phyloP scores from a whole-genome alignment of 2,113 vertebrate species.

The Glaucidium brasilianum region DNA sequence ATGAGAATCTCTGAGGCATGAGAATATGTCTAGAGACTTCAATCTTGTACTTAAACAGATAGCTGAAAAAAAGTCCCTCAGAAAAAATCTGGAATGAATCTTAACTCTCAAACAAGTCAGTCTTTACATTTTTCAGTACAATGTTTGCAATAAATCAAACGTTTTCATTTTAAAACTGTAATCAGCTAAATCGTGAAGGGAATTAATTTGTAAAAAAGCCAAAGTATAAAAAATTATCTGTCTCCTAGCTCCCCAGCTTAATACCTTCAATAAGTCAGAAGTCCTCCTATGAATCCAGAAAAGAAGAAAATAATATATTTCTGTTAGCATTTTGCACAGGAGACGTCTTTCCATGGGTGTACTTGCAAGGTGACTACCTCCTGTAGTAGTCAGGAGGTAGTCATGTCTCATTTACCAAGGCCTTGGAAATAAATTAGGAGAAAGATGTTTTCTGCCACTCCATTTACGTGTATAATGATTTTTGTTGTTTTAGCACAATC shows the following conservation, averaged over 20 bases:
- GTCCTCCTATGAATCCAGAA: constrained; percentile 3
- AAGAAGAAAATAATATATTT: neutral
- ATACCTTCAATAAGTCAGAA: constrained; percentile 30
- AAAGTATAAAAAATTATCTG: constrained; percentile 1
- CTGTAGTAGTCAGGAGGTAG: neutral
- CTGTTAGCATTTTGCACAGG: neutral
- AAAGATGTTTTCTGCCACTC: neutral
- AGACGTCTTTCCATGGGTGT: neutral
- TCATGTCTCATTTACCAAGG: constrained; percentile 7
- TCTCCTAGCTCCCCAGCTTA: neutral
- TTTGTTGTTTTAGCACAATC: neutral
- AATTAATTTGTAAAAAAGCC: neutral
- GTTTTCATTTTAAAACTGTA: constrained; percentile 20
- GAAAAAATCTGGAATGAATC: constrained; percentile 4
- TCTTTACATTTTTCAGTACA: neutral
- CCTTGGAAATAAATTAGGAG: neutral
- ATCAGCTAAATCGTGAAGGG: neutral
- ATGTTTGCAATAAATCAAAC: constrained; percentile 28
- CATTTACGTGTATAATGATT: neutral
- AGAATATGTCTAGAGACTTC: neutral
- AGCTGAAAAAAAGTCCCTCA: neutral
- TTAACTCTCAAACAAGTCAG: neutral
- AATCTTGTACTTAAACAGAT: constrained; percentile 25
- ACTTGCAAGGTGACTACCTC: neutral
- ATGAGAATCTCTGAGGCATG: neutral